Evolutionary conservation across 2,113 vertebrate species (phyloP).

Genomic region (Chaetops frenatus): DNA sequence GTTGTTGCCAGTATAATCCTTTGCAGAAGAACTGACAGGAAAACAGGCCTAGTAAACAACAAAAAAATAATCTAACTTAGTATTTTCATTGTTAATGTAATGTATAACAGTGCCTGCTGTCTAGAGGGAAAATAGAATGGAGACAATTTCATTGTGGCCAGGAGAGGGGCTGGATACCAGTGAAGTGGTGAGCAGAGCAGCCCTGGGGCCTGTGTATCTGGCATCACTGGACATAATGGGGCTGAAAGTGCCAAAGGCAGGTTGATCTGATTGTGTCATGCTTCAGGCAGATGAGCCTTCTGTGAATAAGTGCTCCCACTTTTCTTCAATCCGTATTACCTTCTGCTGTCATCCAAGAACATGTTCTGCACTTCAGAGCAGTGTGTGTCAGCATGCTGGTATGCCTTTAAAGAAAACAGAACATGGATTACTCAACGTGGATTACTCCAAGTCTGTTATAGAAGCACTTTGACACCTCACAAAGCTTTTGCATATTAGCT

Average conservation of each 20-base stretch:
- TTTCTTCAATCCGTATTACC: not conserved
- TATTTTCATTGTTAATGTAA: not conserved
- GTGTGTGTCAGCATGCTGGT: not conserved
- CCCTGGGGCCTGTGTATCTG: not conserved
- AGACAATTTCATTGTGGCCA: not conserved
- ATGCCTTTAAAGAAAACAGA: not conserved
- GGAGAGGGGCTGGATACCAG: not conserved
- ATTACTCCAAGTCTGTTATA: fast-evolving
- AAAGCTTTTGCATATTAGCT: not conserved
- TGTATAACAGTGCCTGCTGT: not conserved
- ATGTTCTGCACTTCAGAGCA: not conserved
- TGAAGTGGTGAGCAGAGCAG: not conserved
- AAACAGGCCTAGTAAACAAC: not conserved
- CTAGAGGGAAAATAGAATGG: not conserved
- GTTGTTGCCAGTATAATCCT: not conserved
- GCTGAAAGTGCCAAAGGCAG: not conserved
- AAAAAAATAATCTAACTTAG: not conserved
- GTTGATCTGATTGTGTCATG: not conserved
- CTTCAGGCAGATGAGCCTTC: not conserved
- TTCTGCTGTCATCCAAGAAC: not conserved
- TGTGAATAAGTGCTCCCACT: not conserved
- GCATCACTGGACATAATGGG: not conserved
- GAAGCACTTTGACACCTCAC: not conserved
- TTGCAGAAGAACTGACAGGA: not conserved
- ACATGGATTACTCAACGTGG: not conserved